These are phyloP conservation scores for Anthopleura sola DNA, from an alignment of 64 coral and sea anemone genomes.

Conservation along the genomic window DNA sequence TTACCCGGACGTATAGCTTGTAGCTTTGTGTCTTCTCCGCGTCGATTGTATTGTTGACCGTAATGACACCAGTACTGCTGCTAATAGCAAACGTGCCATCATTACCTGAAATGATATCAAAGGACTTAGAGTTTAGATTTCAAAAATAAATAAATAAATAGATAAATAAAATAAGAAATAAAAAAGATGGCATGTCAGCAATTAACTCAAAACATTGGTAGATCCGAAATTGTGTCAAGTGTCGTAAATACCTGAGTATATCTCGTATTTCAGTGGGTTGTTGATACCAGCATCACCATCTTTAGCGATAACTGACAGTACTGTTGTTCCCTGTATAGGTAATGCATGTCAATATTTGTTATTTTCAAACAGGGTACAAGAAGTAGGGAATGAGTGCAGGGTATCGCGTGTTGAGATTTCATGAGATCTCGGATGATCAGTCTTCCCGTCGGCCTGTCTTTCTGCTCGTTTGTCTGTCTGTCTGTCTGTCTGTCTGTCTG, in stretches of 20 bases:
- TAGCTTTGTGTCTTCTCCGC: constrained; percentile 54
- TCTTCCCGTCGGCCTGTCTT: too few species aligned
- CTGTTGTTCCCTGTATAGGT: constrained; percentile 28
- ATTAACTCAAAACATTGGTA: too few species aligned
- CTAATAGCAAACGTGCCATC: constrained; percentile 61
- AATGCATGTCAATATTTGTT: neutral
- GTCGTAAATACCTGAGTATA: constrained; percentile 40
- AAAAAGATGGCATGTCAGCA: too few species aligned
- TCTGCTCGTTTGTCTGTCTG: too few species aligned
- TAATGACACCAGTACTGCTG: constrained; percentile 55
- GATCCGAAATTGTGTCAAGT: too few species aligned
- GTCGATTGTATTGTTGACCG: constrained; percentile 67
- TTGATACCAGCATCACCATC: constrained; percentile 75
- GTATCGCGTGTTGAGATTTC: too few species aligned
- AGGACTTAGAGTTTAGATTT: neutral
- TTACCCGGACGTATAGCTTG: neutral
- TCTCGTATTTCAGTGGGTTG: constrained; percentile 54
- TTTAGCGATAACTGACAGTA: constrained; percentile 56
- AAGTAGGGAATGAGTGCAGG: too few species aligned
- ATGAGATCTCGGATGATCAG: too few species aligned
- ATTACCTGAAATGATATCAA: neutral
- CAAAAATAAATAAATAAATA: too few species aligned
- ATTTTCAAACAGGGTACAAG: too few species aligned
- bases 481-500: too few species aligned
- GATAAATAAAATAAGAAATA: too few species aligned